Conservation (phyloP, 2,113 vertebrate species). For the Triplophysa dalaica region DNA sequence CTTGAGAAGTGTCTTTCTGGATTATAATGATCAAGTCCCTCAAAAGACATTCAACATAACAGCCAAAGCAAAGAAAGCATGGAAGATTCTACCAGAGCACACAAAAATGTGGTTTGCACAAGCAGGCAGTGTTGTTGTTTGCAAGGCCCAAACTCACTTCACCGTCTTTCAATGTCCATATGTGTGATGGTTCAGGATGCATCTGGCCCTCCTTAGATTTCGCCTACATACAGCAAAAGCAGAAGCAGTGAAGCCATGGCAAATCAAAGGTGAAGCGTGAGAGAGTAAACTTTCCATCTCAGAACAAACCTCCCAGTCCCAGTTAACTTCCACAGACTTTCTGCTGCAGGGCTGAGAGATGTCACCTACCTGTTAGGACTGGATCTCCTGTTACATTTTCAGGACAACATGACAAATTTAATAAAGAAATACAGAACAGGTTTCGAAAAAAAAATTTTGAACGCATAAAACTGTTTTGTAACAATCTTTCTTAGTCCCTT, state of each 20-base stretch:
- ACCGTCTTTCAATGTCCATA: slow-evolving; percentile 68
- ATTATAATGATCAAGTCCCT: slow-evolving; percentile 16
- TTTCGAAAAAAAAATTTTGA: too few species aligned
- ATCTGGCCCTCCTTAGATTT: slow-evolving; percentile 69
- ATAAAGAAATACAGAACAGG: background rate
- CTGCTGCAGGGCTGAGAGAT: background rate
- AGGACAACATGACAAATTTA: slow-evolving; percentile 21
- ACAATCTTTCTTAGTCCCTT: too few species aligned
- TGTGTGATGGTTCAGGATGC: slow-evolving; percentile 42
- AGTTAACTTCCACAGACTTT: slow-evolving; percentile 5
- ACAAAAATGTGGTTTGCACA: background rate
- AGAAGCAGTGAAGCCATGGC: slow-evolving; percentile 57
- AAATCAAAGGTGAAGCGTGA: slow-evolving; percentile 20
- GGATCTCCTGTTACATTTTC: slow-evolving; percentile 22
- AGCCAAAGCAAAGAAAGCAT: slow-evolving; percentile 25
- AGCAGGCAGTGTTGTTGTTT: slow-evolving; percentile 37
- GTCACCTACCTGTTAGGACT: slow-evolving; percentile 44
- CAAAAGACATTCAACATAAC: slow-evolving; percentile 28
- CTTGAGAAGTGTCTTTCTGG: background rate
- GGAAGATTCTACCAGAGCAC: slow-evolving; percentile 1
- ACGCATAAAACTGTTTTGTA: too few species aligned
- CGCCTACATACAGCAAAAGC: slow-evolving; percentile 74
- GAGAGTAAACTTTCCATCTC: slow-evolving; percentile 23
- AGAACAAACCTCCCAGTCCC: slow-evolving; percentile 40
- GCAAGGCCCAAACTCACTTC: slow-evolving; percentile 67